Conservation (phyloP, 2,888 invertebrate genomes). For the Adelognathus sp. region DNA sequence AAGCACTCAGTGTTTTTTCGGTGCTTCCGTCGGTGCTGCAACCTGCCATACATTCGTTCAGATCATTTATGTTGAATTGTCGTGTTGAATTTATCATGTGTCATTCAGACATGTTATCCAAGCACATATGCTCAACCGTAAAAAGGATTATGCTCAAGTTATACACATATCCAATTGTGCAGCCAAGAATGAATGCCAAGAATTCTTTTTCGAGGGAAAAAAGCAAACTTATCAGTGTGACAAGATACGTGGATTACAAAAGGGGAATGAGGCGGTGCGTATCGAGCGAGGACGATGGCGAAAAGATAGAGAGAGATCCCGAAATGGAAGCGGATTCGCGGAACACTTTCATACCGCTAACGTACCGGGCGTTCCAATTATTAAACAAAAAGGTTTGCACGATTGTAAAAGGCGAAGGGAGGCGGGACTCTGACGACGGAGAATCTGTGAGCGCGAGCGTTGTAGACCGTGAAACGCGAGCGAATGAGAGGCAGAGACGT, state of each 20-base stretch:
- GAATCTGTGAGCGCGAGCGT: conserved; percentile 38
- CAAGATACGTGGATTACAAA: conserved; percentile 61
- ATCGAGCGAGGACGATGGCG: conserved; percentile 16
- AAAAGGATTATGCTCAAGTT: no score
- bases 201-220: conserved; percentile 3
- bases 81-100: no score
- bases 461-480: conserved; percentile 54
- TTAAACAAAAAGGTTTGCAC: conserved; percentile 70
- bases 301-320: conserved; percentile 59
- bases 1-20: no score
- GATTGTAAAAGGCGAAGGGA: conserved; percentile 54
- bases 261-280: conserved; percentile 25
- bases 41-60: no score
- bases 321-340: conserved; percentile 73
- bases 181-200: no score
- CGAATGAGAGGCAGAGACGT: conserved; percentile 45
- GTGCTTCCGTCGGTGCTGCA: no score
- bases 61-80: no score
- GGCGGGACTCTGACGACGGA: conserved; percentile 44
- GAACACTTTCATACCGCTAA: conserved; percentile 69
- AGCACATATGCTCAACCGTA: no score
- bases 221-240: conserved; percentile 40
- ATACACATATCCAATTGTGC: no score
- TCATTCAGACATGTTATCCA: no score
- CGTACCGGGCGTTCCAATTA: conserved; percentile 74